phyloP scores from a whole-genome alignment of 2,888 invertebrate genomes.

The Eilema sororculum region DNA sequence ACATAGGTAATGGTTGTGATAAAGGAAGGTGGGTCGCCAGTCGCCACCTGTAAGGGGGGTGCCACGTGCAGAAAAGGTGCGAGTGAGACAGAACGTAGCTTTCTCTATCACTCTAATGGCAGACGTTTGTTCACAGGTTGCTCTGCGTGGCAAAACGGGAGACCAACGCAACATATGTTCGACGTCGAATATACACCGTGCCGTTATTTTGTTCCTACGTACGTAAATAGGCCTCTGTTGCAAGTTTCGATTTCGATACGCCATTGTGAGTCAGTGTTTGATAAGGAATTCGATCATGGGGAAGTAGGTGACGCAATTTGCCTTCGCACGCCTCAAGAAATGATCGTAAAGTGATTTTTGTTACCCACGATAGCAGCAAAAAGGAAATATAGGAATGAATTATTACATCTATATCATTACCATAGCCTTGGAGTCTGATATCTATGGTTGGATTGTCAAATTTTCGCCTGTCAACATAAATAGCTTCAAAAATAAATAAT shows the following conservation, averaged over 20 bases:
- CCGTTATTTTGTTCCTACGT: conserved; percentile 71
- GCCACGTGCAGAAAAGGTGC: conserved; percentile 61
- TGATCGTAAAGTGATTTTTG: conserved; percentile 53
- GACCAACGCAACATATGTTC: conserved; percentile 60
- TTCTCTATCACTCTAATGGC: conserved; percentile 61
- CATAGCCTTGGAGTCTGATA: conserved; percentile 2
- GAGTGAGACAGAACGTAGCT: conserved; percentile 32
- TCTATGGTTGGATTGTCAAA: conserved; percentile 28
- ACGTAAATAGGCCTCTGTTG: conserved; percentile 65
- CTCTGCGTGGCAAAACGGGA: conserved; percentile 51
- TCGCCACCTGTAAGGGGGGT: conserved; percentile 58
- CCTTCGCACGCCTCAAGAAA: conserved; percentile 44
- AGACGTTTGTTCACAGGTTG: conserved; percentile 57
- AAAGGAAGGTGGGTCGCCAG: conserved; percentile 57
- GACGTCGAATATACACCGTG: conserved; percentile 47
- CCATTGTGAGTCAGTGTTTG: conserved; percentile 60
- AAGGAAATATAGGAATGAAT: conserved; percentile 31
- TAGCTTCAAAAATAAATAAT: too few relatives aligned
- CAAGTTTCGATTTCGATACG: conserved; percentile 66
- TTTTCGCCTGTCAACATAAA: conserved; percentile 21
- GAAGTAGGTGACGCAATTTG: conserved; percentile 57
- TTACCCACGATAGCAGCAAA: conserved; percentile 43
- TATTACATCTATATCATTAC: conserved; percentile 12
- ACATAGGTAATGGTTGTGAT: conserved; percentile 68
- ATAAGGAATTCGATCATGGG: conserved; percentile 75